A percentile compares a stretch with the other conserved stretches of the same genome.
phyloP scores from a whole-genome alignment of 2,888 invertebrate genomes.

The Gastrophysa polygoni region DNA sequence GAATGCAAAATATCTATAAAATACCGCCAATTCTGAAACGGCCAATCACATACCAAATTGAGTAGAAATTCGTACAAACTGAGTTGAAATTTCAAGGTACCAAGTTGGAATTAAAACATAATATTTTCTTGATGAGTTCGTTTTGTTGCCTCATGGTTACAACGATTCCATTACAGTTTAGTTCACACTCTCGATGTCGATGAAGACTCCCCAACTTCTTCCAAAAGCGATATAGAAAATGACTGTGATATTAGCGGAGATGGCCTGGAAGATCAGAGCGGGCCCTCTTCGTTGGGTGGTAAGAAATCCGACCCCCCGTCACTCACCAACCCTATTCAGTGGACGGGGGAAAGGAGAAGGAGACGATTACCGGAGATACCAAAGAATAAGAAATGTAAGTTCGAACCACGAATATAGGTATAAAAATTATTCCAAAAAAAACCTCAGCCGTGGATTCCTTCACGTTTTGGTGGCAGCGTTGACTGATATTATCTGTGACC shows the following conservation, averaged over 20 bases:
- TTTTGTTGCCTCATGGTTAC: no score
- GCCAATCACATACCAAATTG: no score
- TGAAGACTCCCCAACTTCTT: constrained; percentile 79
- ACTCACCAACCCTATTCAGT: constrained; percentile 36
- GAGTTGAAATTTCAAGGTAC: no score
- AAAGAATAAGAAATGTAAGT: constrained; percentile 84
- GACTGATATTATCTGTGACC: no score
- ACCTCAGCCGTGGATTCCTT: no score
- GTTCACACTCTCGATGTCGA: constrained; percentile 85
- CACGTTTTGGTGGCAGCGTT: no score
- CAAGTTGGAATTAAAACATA: no score
- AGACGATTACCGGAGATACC: constrained; percentile 90
- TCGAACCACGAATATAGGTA: background rate
- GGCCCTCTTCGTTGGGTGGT: constrained; percentile 28
- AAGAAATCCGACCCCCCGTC: constrained; percentile 26
- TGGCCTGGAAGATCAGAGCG: constrained; percentile 25
- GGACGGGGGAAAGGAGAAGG: constrained; percentile 68
- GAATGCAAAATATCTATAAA: no score
- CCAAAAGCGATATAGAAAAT: constrained; percentile 72
- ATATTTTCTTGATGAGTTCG: no score
- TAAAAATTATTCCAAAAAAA: no score
- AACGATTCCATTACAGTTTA: constrained; percentile 63
- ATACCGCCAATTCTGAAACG: no score
- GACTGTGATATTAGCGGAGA: constrained; percentile 55
- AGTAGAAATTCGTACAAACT: no score